These are phyloP conservation scores for Varanus komodoensis DNA, from an alignment of 2,113 vertebrate genomes.

Conservation along the genomic window DNA sequence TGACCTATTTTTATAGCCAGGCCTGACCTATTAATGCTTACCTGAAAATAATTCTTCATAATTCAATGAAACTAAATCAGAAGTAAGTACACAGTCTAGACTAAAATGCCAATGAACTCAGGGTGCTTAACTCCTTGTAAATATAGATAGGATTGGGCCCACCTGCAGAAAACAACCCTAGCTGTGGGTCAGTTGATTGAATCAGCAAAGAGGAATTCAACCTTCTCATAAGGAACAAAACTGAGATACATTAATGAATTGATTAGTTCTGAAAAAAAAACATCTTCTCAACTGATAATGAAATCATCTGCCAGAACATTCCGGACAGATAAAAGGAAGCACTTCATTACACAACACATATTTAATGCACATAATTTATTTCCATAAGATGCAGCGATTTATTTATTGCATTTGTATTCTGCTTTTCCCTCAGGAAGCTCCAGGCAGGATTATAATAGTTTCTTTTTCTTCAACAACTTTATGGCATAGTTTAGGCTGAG, in stretches of 20 bases:
- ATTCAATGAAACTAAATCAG: too few species aligned
- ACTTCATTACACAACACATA: background rate
- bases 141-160: background rate
- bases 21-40: too few species aligned
- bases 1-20: background rate
- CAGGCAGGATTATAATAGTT: background rate
- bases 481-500: background rate
- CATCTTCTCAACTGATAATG: too few species aligned
- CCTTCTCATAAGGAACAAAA: too few species aligned
- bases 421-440: background rate
- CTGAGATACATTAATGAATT: too few species aligned
- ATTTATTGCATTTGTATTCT: background rate
- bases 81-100: background rate
- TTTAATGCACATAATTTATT: background rate
- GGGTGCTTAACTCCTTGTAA: background rate
- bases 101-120: background rate
- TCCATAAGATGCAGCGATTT: background rate
- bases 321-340: background rate
- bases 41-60: background rate
- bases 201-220: too few species aligned
- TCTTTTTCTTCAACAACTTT: background rate
- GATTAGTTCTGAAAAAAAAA: too few species aligned
- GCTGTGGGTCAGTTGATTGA: too few species aligned
- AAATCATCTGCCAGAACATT: background rate
- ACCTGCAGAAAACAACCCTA: too few species aligned